A percentile compares a stretch with the other conserved stretches of the same genome.
Conservation (phyloP, 1,140 invertebrate species). For the Drosophila gunungcola region DNA sequence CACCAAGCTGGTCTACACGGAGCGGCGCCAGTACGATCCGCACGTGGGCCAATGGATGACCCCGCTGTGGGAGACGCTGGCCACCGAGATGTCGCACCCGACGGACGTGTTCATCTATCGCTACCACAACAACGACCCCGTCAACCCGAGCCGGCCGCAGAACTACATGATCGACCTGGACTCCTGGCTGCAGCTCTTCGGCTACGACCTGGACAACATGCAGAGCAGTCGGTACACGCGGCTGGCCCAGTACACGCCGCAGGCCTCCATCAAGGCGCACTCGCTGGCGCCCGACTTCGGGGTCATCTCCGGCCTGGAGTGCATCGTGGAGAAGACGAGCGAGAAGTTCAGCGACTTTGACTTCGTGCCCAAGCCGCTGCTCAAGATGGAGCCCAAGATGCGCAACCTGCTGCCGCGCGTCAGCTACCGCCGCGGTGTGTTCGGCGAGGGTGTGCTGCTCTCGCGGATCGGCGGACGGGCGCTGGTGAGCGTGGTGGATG, state of each 20-base stretch:
- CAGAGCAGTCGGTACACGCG: slow-evolving; percentile 92
- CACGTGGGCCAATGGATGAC: slow-evolving; percentile 97
- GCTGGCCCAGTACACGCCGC: slow-evolving; percentile 91
- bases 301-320: slow-evolving; percentile 94
- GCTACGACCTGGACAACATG: slow-evolving; percentile 94
- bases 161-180: slow-evolving; percentile 93
- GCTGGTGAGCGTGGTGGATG: slow-evolving; percentile 93
- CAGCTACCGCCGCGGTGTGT: slow-evolving; percentile 92
- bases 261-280: slow-evolving; percentile 90
- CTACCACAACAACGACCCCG: slow-evolving; percentile 96
- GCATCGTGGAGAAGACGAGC: slow-evolving; percentile 93
- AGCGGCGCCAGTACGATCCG: slow-evolving; percentile 95
- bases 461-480: slow-evolving; percentile 92
- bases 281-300: slow-evolving; percentile 93
- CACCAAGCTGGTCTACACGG: slow-evolving; percentile 91
- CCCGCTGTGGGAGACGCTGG: slow-evolving; percentile 94
- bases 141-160: slow-evolving; percentile 91
- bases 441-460: slow-evolving; percentile 95
- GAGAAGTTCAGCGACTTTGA: slow-evolving; percentile 92
- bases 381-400: slow-evolving; percentile 94
- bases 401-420: slow-evolving; percentile 91
- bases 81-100: slow-evolving; percentile 91
- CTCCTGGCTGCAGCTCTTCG: slow-evolving; percentile 94
- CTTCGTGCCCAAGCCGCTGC: slow-evolving; percentile 92
- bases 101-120: slow-evolving; percentile 96